Percentiles rank a stretch among this genome's conserved stretches.
phyloP scores from a whole-genome alignment of 2,888 invertebrate species.

The Caenorhabditis uteleia region DNA sequence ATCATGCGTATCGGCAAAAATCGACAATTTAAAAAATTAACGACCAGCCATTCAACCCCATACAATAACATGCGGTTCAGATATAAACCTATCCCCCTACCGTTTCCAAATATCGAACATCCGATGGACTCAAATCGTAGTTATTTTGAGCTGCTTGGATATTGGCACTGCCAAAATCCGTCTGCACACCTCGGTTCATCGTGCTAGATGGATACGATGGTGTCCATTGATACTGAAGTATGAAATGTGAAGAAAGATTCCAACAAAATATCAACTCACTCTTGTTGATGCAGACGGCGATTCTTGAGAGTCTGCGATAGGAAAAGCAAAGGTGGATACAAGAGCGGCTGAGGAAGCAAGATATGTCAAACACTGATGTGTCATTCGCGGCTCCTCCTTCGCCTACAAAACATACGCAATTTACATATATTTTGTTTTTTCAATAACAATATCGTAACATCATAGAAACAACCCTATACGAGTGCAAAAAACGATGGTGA shows the following conservation, averaged over 20 bases:
- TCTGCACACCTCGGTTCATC: not conserved
- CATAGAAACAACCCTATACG: too few relatives aligned
- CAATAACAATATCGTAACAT: too few relatives aligned
- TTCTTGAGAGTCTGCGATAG: slow-evolving; percentile 30
- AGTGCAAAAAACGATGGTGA: too few relatives aligned
- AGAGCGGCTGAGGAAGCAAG: slow-evolving; percentile 33
- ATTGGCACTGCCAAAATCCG: not conserved
- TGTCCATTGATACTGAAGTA: not conserved
- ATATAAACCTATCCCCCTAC: slow-evolving; percentile 11
- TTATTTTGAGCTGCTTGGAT: not conserved
- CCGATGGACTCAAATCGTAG: slow-evolving; percentile 18
- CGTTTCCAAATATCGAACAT: slow-evolving; percentile 32
- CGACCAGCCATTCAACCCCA: too few relatives aligned
- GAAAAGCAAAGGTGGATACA: slow-evolving; percentile 34
- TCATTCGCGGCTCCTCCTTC: too few relatives aligned
- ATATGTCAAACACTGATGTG: slow-evolving; percentile 42
- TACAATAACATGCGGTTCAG: slow-evolving; percentile 7
- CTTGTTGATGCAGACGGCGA: slow-evolving; percentile 18
- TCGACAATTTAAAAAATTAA: too few relatives aligned
- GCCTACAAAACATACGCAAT: too few relatives aligned
- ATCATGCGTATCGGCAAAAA: too few relatives aligned
- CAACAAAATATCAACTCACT: slow-evolving; percentile 16
- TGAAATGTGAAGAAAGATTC: not conserved
- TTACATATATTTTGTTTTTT: too few relatives aligned
- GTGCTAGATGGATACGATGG: not conserved